These are phyloP conservation scores for Tinea trinotella DNA, from an alignment of 2,888 invertebrate species.

Conservation along the genomic window DNA sequence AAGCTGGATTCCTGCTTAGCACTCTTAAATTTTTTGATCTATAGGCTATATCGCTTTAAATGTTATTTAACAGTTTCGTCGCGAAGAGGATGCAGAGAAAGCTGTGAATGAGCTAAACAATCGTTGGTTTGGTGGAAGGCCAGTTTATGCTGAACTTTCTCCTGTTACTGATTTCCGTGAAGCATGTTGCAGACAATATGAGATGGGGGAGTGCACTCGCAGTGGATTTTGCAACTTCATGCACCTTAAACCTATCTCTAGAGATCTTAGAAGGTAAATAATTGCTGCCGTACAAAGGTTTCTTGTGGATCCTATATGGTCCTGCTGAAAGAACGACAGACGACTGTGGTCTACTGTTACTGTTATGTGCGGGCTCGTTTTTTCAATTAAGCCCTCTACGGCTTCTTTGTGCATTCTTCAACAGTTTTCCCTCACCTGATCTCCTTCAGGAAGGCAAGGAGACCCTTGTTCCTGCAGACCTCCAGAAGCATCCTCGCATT, in stretches of 20 bases:
- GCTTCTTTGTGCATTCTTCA: background rate
- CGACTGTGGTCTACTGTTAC: background rate
- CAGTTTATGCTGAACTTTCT: constrained; percentile 97
- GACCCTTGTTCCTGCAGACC: too few species aligned
- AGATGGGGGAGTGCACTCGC: constrained; percentile 99
- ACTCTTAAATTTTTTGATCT: too few species aligned
- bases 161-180: constrained; percentile 99
- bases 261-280: constrained; percentile 87
- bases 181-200: constrained; percentile 99
- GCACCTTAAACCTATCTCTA: constrained; percentile 98
- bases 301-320: background rate
- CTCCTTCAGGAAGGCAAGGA: too few species aligned
- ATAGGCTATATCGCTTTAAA: too few species aligned
- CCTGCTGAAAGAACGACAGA: background rate
- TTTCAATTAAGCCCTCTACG: background rate
- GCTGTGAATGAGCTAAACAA: constrained; percentile 98
- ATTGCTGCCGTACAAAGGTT: too few species aligned
- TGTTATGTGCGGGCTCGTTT: background rate
- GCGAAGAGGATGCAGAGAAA: constrained; percentile 98
- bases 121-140: constrained; percentile 98
- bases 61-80: constrained; percentile 81
- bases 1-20: too few species aligned
- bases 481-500: too few species aligned
- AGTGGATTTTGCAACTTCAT: constrained; percentile 99
- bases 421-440: too few species aligned